Evolutionary conservation across 2,888 invertebrate genomes (phyloP).

Genomic region (Cephus sareptanus): DNA sequence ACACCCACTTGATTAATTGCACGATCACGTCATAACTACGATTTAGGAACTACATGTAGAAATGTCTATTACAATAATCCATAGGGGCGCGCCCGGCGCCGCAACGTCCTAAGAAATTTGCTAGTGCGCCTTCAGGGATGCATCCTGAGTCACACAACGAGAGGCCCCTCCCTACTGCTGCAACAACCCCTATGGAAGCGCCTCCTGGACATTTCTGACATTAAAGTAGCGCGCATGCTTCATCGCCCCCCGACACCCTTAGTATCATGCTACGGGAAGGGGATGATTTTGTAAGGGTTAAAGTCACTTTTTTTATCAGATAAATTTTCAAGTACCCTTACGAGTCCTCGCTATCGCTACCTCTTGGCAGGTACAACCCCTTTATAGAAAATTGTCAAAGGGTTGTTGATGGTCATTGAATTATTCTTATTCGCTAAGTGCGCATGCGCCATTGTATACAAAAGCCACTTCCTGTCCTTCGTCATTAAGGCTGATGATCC

Average conservation of each 20-base stretch:
- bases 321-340: background rate
- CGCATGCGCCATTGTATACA: background rate
- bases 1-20: background rate
- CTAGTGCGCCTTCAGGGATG: constrained; percentile 36
- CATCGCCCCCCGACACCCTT: background rate
- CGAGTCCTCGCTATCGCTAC: background rate
- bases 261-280: background rate
- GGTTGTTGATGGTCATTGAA: background rate
- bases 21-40: background rate
- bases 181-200: constrained; percentile 49
- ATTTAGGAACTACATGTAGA: background rate
- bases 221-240: constrained; percentile 48
- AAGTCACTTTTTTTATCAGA: background rate
- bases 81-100: constrained; percentile 6
- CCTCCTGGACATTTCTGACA: background rate
- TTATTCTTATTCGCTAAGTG: background rate
- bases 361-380: background rate
- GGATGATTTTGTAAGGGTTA: background rate
- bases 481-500: background rate
- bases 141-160: constrained; percentile 52
- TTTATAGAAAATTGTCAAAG: background rate
- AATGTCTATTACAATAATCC: background rate
- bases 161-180: constrained; percentile 54
- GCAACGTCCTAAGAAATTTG: background rate
- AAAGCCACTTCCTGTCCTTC: background rate